A percentile compares a stretch with the other conserved stretches of the same genome.
phyloP scores from a whole-genome alignment of 2,113 vertebrate genomes.

The Peromyscus polionotus region DNA sequence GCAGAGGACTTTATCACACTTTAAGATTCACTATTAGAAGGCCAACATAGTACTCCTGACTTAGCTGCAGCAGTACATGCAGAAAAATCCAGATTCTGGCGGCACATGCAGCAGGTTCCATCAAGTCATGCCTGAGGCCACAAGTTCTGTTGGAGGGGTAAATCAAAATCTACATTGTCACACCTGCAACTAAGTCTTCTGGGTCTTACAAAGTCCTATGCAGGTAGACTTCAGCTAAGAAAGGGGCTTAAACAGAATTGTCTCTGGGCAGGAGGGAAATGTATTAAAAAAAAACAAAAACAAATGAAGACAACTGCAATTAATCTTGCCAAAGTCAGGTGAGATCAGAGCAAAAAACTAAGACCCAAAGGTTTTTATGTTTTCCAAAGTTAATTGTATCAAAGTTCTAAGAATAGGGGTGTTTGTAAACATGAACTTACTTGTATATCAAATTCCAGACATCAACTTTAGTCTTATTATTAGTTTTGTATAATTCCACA shows the following conservation, averaged over 20 bases:
- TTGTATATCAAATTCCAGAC: slow-evolving; percentile 23
- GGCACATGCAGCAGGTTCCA: not conserved
- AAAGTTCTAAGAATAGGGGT: not conserved
- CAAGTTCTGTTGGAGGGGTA: not conserved
- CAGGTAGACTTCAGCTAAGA: not conserved
- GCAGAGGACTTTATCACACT: not conserved
- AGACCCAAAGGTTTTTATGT: not conserved
- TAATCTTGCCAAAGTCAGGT: not conserved
- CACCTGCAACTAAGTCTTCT: not conserved
- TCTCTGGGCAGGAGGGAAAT: not conserved
- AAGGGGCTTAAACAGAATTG: not conserved
- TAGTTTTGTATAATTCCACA: slow-evolving; percentile 55
- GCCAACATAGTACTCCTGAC: not conserved
- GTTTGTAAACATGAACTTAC: not conserved
- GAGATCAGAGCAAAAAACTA: not conserved
- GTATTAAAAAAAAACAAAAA: not conserved
- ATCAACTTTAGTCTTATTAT: slow-evolving; percentile 50
- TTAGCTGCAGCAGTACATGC: not conserved
- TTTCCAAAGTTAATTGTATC: not conserved
- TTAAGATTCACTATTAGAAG: not conserved
- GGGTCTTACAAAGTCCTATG: not conserved
- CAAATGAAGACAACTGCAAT: not conserved
- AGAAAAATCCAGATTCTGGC: not conserved
- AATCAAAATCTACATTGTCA: not conserved
- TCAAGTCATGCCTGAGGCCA: not conserved